These are phyloP conservation scores for Diprion similis DNA, from an alignment of 1,140 invertebrate species.

Conservation along the genomic window DNA sequence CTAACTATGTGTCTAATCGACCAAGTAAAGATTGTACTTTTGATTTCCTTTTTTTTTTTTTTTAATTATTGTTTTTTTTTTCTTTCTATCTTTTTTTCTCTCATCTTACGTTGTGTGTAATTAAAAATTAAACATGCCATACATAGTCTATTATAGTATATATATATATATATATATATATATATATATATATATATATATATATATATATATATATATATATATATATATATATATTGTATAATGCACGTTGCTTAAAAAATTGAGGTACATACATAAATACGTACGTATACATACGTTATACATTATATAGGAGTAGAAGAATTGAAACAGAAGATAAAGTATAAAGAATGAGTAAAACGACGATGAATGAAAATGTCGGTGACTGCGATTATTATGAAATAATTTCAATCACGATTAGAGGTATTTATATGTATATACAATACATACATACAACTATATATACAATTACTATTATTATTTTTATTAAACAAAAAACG, in stretches of 20 bases:
- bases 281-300: slow-evolving; percentile 28
- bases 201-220: no score
- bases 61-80: no score
- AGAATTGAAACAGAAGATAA: slow-evolving; percentile 5
- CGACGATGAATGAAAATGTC: background rate
- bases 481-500: slow-evolving; percentile 18
- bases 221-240: no score
- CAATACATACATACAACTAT: slow-evolving; percentile 11
- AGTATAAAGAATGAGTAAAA: background rate
- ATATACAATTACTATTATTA: slow-evolving; percentile 35
- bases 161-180: no score
- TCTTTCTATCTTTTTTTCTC: no score
- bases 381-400: background rate
- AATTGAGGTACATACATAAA: slow-evolving; percentile 25
- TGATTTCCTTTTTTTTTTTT: no score
- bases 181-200: no score
- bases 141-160: slow-evolving; percentile 23
- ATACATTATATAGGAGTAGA: slow-evolving; percentile 27
- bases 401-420: slow-evolving; percentile 2
- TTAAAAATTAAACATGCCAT: background rate
- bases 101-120: no score
- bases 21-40: no score
- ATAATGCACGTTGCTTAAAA: background rate
- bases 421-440: slow-evolving; percentile 3
- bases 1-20: no score